phyloP scores from a whole-genome alignment of 2,888 invertebrate species.

The Folsomia manolachei region DNA sequence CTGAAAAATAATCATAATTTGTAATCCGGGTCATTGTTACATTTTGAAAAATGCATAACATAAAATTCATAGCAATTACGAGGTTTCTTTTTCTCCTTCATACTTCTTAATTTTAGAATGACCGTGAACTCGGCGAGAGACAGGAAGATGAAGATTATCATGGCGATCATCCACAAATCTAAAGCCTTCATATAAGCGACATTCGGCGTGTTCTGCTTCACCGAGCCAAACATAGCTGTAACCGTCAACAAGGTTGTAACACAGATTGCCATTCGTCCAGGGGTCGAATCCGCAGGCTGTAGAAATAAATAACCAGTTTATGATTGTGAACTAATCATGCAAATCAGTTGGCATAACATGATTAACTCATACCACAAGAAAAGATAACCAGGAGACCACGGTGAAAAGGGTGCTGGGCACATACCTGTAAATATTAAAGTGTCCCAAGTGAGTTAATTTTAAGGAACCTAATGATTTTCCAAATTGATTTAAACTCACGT shows the following conservation, averaged over 20 bases:
- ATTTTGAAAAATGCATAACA: not conserved
- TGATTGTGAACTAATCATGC: not conserved
- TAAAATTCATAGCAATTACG: too few relatives aligned
- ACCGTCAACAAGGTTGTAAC: not conserved
- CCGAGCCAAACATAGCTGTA: not conserved
- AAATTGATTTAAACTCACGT: too few relatives aligned
- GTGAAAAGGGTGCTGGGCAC: conserved; percentile 6
- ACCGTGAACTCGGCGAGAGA: not conserved
- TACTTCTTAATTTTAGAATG: conserved; percentile 15
- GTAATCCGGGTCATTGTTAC: too few relatives aligned
- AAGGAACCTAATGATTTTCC: too few relatives aligned
- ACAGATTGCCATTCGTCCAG: not conserved
- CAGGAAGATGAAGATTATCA: conserved; percentile 3
- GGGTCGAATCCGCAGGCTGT: not conserved
- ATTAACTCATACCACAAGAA: not conserved
- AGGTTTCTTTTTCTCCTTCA: not conserved
- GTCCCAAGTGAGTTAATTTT: too few relatives aligned
- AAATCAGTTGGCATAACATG: not conserved
- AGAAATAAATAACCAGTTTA: not conserved
- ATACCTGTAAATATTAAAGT: too few relatives aligned
- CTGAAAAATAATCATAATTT: too few relatives aligned
- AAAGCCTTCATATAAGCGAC: conserved; percentile 15
- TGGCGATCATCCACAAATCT: conserved; percentile 19
- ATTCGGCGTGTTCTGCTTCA: conserved; percentile 12
- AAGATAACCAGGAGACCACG: not conserved